Conservation (phyloP, 2,797 vertebrate species). For the Sylvilagus floridanus region DNA sequence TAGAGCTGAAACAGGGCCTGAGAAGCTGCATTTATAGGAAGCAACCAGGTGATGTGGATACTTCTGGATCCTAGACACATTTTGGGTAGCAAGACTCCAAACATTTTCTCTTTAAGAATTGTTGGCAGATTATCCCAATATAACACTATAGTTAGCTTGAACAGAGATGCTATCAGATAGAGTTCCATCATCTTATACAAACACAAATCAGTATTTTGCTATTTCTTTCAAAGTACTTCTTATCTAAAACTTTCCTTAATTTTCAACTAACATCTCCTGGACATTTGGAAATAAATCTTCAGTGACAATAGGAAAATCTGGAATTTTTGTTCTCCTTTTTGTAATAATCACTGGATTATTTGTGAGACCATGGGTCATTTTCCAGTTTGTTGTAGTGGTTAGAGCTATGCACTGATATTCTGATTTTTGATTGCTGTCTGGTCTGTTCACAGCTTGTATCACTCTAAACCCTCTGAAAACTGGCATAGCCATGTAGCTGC, state of each 20-base stretch:
- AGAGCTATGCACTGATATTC: not conserved
- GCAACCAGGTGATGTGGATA: not conserved
- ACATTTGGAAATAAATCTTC: conserved; percentile 36
- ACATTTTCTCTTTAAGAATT: not conserved
- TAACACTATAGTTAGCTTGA: not conserved
- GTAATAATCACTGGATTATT: not conserved
- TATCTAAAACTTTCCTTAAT: not conserved
- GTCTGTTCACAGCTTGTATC: not conserved
- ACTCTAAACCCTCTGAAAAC: not conserved
- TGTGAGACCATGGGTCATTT: conserved; percentile 1
- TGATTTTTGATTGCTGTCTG: not conserved
- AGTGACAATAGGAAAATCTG: not conserved
- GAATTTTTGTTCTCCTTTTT: not conserved
- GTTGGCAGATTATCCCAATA: not conserved
- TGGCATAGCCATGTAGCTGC: not conserved
- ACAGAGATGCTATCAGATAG: not conserved
- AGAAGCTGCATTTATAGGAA: not conserved
- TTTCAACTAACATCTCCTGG: conserved; percentile 14
- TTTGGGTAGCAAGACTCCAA: not conserved
- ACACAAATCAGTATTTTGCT: not conserved
- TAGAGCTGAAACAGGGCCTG: not conserved
- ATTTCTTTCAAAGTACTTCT: conserved; percentile 6
- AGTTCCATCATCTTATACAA: conserved; percentile 15
- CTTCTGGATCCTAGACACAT: not conserved
- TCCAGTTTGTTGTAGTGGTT: not conserved